Evolutionary conservation across 2,113 vertebrate genomes (phyloP).

Genomic region (Brienomyrus longianalis): DNA sequence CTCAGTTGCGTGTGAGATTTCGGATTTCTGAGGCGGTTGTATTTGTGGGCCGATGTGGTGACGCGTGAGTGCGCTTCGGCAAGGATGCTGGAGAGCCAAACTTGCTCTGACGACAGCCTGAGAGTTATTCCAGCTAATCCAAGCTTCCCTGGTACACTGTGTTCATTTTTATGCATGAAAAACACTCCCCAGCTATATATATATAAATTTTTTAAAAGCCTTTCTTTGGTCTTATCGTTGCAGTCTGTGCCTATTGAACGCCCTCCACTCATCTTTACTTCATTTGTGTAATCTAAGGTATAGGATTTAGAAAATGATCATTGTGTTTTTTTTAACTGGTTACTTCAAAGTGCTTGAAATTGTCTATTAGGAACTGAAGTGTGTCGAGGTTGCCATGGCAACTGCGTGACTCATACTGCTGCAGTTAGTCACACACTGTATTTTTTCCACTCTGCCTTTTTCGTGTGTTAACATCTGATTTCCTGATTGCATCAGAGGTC

Average conservation of each 20-base stretch:
- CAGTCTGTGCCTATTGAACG: not conserved
- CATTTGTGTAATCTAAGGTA: slow-evolving; percentile 32
- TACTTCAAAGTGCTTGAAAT: slow-evolving; percentile 10
- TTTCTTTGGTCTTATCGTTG: not conserved
- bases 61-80: not conserved
- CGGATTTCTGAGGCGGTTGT: not conserved
- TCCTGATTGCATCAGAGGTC: not conserved
- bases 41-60: not conserved
- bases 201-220: not conserved
- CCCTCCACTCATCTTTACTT: slow-evolving; percentile 8
- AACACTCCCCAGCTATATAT: not conserved
- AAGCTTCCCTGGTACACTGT: not conserved
- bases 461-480: slow-evolving; percentile 13
- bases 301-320: not conserved
- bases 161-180: not conserved
- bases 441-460: slow-evolving; percentile 25
- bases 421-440: slow-evolving; percentile 48
- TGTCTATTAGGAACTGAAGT: slow-evolving; percentile 47
- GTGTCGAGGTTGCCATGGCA: slow-evolving; percentile 61
- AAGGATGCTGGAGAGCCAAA: not conserved
- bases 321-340: not conserved
- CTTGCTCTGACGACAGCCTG: not conserved
- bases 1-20: not conserved
- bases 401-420: slow-evolving; percentile 68
- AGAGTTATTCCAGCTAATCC: not conserved